phyloP scores from a whole-genome alignment of 2,113 vertebrate species.

The Boleophthalmus pectinirostris region DNA sequence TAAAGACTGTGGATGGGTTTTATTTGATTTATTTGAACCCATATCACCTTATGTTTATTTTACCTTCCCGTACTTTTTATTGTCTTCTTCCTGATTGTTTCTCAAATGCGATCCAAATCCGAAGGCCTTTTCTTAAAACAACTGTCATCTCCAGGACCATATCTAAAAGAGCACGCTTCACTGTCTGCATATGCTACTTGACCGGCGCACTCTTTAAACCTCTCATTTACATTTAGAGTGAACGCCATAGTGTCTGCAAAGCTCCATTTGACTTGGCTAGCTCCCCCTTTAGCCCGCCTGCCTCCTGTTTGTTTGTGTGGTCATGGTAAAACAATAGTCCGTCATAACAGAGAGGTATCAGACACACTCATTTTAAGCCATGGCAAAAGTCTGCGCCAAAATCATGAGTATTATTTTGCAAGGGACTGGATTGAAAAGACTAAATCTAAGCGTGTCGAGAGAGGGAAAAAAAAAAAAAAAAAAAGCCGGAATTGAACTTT shows the following conservation, averaged over 20 bases:
- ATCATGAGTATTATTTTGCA: slow-evolving; percentile 45
- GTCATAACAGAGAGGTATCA: slow-evolving; percentile 54
- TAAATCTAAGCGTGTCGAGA: slow-evolving; percentile 37
- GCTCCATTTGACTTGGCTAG: slow-evolving; percentile 62
- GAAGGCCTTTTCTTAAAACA: slow-evolving; percentile 29
- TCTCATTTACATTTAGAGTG: slow-evolving; percentile 85
- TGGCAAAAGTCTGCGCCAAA: slow-evolving; percentile 47
- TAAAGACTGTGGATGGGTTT: too few relatives aligned
- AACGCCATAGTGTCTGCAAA: slow-evolving; percentile 66
- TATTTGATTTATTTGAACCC: not conserved
- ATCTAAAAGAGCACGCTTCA: slow-evolving; percentile 51
- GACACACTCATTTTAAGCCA: slow-evolving; percentile 62
- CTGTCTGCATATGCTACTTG: slow-evolving; percentile 64
- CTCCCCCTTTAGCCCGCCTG: slow-evolving; percentile 54
- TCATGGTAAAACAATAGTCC: slow-evolving; percentile 61
- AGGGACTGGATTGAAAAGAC: slow-evolving; percentile 24
- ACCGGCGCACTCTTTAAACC: slow-evolving; percentile 66
- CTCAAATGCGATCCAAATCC: slow-evolving; percentile 29
- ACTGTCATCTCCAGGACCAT: slow-evolving; percentile 62
- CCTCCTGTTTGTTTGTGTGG: slow-evolving; percentile 52
- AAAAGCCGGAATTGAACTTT: slow-evolving; percentile 24
- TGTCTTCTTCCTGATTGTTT: slow-evolving; percentile 24
- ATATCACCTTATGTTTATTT: not conserved
- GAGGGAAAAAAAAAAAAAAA: slow-evolving; percentile 1
- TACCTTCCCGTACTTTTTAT: not conserved